Conservation (phyloP, 2,113 vertebrate species). For the Zootoca vivipara region DNA sequence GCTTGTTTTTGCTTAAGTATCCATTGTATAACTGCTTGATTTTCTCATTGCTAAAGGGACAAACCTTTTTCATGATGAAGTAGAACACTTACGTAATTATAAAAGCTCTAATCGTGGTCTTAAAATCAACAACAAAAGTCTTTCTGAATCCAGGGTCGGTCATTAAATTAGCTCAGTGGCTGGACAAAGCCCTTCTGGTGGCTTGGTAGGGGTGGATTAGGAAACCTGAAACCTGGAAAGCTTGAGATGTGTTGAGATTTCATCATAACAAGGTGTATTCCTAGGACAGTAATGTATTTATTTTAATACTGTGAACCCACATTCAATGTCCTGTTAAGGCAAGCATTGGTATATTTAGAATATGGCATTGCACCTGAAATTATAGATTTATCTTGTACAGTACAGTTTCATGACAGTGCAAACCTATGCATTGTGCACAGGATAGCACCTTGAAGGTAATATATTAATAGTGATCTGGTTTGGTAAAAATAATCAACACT, state of each 20-base stretch:
- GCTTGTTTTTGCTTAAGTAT: conserved; percentile 3
- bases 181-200: conserved; percentile 9
- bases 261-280: background rate
- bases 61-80: conserved; percentile 25
- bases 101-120: conserved; percentile 4
- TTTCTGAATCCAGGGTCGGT: conserved; percentile 18
- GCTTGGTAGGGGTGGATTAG: background rate
- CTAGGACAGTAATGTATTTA: background rate
- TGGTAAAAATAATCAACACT: conserved; percentile 24
- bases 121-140: conserved; percentile 13
- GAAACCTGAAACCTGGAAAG: background rate
- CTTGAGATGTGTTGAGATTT: background rate
- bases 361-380: conserved; percentile 32
- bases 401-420: background rate
- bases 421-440: background rate
- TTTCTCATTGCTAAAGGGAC: conserved; percentile 21
- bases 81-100: conserved; percentile 26
- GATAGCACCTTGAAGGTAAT: background rate
- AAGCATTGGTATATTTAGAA: conserved; percentile 51
- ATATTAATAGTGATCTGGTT: conserved; percentile 17
- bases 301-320: conserved; percentile 17
- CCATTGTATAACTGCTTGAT: conserved; percentile 30
- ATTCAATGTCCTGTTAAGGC: conserved; percentile 43
- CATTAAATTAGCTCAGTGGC: conserved; percentile 8
- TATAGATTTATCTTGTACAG: background rate